phyloP scores from a whole-genome alignment of 1,140 invertebrate species.

The Teleopsis dalmanni region DNA sequence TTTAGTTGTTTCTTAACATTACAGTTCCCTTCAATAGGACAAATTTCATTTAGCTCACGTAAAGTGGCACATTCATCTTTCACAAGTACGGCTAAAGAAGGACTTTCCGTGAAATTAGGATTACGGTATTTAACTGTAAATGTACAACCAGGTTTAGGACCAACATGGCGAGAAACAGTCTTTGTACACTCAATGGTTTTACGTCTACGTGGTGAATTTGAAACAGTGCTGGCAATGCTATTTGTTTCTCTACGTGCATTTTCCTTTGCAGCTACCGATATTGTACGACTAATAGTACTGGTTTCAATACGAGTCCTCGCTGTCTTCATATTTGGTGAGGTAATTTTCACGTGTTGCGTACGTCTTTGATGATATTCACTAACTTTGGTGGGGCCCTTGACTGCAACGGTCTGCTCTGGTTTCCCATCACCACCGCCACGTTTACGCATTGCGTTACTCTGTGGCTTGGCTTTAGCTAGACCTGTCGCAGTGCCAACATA shows the following conservation, averaged over 20 bases:
- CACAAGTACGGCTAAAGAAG: slow-evolving; percentile 29
- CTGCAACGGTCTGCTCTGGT: not conserved
- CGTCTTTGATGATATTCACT: slow-evolving; percentile 1
- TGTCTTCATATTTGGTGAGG: not conserved
- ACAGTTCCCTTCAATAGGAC: slow-evolving; percentile 15
- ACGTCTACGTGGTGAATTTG: not conserved
- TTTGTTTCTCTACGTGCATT: too few relatives aligned
- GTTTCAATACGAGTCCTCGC: not conserved
- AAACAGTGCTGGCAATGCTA: too few relatives aligned
- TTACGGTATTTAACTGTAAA: slow-evolving; percentile 33
- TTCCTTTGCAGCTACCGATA: slow-evolving; percentile 2
- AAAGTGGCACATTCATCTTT: slow-evolving; percentile 12
- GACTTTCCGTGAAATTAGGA: slow-evolving; percentile 33
- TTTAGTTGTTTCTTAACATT: slow-evolving; percentile 30
- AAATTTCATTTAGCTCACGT: not conserved
- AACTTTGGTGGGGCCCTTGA: not conserved
- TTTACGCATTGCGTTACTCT: slow-evolving; percentile 2
- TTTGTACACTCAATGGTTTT: not conserved
- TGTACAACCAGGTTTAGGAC: not conserved
- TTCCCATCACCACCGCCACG: not conserved
- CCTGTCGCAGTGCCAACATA: not conserved
- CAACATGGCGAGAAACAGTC: not conserved
- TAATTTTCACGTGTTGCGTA: not conserved
- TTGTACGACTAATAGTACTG: not conserved
- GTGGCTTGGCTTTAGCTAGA: slow-evolving; percentile 6